Evolutionary conservation across 2,888 invertebrate genomes (phyloP).

Genomic region (Lasioglossum calceatum): DNA sequence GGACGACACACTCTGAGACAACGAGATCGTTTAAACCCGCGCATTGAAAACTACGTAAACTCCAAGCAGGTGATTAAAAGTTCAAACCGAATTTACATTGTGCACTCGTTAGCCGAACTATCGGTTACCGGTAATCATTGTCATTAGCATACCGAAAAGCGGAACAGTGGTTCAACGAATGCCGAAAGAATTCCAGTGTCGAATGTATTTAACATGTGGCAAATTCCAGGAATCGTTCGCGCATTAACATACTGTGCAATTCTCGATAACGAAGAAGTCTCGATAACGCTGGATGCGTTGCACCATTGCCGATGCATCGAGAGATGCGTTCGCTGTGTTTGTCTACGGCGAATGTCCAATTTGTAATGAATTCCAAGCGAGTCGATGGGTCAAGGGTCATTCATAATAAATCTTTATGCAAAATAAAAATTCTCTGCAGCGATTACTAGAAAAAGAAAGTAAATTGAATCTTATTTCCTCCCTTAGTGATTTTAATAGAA

Average conservation of each 20-base stretch:
- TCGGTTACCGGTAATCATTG: background rate
- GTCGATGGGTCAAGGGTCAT: conserved; percentile 79
- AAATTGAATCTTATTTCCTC: too few relatives aligned
- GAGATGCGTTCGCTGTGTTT: background rate
- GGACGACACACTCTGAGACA: too few relatives aligned
- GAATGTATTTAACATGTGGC: background rate
- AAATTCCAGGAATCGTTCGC: conserved; percentile 2
- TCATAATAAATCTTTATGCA: conserved; percentile 52
- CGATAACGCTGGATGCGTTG: background rate
- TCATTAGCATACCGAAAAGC: background rate
- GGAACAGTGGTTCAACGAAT: background rate
- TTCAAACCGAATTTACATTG: background rate
- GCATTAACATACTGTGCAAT: conserved; percentile 20
- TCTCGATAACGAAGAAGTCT: background rate
- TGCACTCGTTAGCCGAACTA: background rate
- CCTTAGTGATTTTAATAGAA: too few relatives aligned
- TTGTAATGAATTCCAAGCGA: conserved; percentile 73
- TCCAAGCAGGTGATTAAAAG: background rate
- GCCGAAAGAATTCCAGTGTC: conserved; percentile 16
- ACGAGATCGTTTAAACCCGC: too few relatives aligned
- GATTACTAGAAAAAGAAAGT: too few relatives aligned
- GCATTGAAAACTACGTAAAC: background rate
- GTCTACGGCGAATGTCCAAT: conserved; percentile 49
- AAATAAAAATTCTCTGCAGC: too few relatives aligned
- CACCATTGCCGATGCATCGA: background rate